Evolutionary conservation across 1,140 invertebrate genomes (phyloP).

Genomic region (Caerostris extrusa): DNA sequence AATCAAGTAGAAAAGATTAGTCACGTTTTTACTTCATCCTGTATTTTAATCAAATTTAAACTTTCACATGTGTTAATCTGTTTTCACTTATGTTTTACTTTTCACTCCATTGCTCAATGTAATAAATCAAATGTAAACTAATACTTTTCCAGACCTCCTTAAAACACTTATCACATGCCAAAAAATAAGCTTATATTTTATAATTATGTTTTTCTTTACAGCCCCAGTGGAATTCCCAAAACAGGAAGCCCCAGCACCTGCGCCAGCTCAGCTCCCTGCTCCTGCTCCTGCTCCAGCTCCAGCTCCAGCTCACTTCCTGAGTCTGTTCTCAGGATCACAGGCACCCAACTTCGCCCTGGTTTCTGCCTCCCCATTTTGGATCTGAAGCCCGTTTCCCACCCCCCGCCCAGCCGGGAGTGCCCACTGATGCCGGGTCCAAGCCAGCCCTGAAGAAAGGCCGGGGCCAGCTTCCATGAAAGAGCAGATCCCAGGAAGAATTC

Average conservation of each 20-base stretch:
- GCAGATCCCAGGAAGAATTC: constrained; percentile 90
- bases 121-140: no score
- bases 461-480: constrained; percentile 90
- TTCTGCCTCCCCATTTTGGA: constrained; percentile 78
- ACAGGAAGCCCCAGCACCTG: not conserved
- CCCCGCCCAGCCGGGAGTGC: constrained; percentile 73
- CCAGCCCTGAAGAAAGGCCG: constrained; percentile 91
- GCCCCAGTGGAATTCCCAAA: not conserved
- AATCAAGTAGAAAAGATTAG: no score
- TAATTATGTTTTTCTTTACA: not conserved
- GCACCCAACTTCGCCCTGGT: constrained; percentile 79
- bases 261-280: not conserved
- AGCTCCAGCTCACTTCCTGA: constrained; percentile 76
- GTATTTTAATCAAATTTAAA: no score
- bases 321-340: constrained; percentile 66
- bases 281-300: constrained; percentile 67
- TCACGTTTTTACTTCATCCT: no score
- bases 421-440: constrained; percentile 81
- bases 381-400: constrained; percentile 76
- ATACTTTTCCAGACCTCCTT: not conserved
- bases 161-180: not conserved
- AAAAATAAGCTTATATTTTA: not conserved
- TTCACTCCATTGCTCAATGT: no score
- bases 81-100: no score
- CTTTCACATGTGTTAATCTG: no score